A percentile compares a stretch with the other conserved stretches of the same genome.
Conservation (phyloP, 1,140 invertebrate genomes). For the Potamilus streckersoni region DNA sequence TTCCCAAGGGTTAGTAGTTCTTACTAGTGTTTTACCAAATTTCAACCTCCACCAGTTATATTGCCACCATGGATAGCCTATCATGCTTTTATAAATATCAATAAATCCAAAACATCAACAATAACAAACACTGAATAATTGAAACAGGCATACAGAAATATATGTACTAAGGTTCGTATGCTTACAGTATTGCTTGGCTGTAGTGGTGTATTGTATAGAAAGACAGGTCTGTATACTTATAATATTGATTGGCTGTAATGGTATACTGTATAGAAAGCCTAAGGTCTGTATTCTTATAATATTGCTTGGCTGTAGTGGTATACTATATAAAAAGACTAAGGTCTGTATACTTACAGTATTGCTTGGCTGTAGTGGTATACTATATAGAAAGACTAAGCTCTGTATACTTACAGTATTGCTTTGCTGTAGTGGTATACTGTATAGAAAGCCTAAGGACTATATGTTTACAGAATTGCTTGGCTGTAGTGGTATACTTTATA, state of each 20-base stretch:
- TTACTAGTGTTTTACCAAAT: too few relatives aligned
- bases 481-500: not conserved
- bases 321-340: constrained; percentile 66
- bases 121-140: too few relatives aligned
- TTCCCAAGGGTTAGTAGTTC: too few relatives aligned
- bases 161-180: not conserved
- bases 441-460: not conserved
- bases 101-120: too few relatives aligned
- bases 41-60: too few relatives aligned
- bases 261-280: not conserved
- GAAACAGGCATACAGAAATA: too few relatives aligned
- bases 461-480: constrained; percentile 74
- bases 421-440: not conserved
- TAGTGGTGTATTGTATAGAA: not conserved
- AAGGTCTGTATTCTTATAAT: constrained; percentile 73
- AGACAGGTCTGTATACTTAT: not conserved
- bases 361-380: not conserved
- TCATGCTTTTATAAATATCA: too few relatives aligned
- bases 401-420: not conserved
- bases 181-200: not conserved
- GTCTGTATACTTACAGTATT: not conserved
- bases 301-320: constrained; percentile 85
- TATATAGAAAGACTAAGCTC: not conserved
- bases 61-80: too few relatives aligned
- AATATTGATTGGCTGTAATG: constrained; percentile 6